phyloP scores from a whole-genome alignment of 2,888 invertebrate species.

The Lycocerus yunnanus region DNA sequence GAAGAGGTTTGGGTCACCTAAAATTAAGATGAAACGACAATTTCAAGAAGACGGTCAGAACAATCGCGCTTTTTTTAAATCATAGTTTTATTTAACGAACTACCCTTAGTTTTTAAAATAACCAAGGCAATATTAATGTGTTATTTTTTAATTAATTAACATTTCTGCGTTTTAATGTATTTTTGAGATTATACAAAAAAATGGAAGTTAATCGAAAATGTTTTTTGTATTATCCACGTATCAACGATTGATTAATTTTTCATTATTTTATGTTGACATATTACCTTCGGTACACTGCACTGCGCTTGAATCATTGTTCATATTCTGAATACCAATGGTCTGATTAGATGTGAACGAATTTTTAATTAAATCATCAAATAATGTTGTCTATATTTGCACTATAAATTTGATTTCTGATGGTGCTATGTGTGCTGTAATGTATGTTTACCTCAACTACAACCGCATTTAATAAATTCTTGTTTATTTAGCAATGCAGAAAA shows the following conservation, averaged over 20 bases:
- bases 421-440: not conserved
- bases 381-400: no score
- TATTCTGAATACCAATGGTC: not conserved
- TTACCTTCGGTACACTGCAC: not conserved
- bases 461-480: not conserved
- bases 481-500: not conserved
- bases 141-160: not conserved
- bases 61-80: no score
- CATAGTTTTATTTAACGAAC: no score
- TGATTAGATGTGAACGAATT: not conserved
- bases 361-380: not conserved
- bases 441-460: not conserved
- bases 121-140: no score
- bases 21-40: no score
- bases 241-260: not conserved
- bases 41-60: no score
- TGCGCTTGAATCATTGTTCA: not conserved
- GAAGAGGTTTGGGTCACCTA: no score
- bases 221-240: not conserved
- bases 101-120: no score
- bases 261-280: not conserved
- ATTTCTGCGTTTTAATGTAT: not conserved
- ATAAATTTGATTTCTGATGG: not conserved
- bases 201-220: not conserved
- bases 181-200: not conserved